Base-by-base conservation (phyloP, 2,797 vertebrate species). In the Hoplostethus mediterraneus region DNA sequence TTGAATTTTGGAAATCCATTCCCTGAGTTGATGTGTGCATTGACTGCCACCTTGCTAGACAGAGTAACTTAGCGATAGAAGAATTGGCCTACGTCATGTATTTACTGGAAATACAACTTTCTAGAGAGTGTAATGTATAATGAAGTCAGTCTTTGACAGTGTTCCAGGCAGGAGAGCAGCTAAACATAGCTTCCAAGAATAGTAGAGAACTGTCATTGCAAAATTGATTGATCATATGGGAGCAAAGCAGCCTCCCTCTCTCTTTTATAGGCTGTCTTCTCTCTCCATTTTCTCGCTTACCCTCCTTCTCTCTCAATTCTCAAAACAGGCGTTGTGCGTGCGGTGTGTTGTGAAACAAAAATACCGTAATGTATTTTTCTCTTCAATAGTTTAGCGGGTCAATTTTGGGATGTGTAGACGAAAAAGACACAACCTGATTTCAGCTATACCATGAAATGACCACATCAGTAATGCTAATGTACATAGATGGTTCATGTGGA, bases 121-220 rank as follows among this genome's bases (percentile, higher is more conserved):
- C 30, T 5, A 6, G 62, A 75, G 77, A 82, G 42, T 69, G 72
- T 74, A 79, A 80, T 78, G 77, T 80, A 71, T 73, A 87, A 87
- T 81, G 79, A 86, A 83, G 73, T 85, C 75, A 77, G 64, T 77
- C 17, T 86, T 75, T 87, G 85, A 85, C 72, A 71, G 71, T 5
- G 56, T 83, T 57, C 77, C 78, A 81, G 68, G 73, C 58, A 80
- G 63, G 40, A 71, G 73, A 75, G 63, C 81, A 73, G 82, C 82
- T 89, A 87, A 89, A 89, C 79, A 84, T 91, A 85, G 85, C 75
- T 59, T 80, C 83, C 74, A 72, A 76, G 66, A 83, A 84, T 71
- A 88, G 84, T 80, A 68, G 73, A 71, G 65, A 67, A 77, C 73
- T 82, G 80, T 89, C 84, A 76, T 79, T 74, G 73, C 60, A 48